These are phyloP conservation scores for Copidosoma aretas DNA, from an alignment of 2,888 invertebrate genomes.

Conservation along the genomic window DNA sequence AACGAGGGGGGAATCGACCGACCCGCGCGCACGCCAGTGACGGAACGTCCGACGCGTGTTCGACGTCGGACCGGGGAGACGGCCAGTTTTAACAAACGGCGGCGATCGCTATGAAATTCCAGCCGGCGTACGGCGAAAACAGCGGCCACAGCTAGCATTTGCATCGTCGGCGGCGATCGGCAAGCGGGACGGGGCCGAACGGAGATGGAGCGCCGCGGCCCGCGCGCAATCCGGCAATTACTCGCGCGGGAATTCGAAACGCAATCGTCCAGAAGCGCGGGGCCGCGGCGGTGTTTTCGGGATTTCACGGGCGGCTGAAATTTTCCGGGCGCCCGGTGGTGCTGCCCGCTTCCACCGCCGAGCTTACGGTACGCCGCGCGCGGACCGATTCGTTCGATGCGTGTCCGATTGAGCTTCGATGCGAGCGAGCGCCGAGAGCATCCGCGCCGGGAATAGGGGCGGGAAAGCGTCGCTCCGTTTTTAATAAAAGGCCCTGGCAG, in stretches of 20 bases:
- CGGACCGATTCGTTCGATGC: conserved; percentile 25
- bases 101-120: too few species aligned
- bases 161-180: too few species aligned
- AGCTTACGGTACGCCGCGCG: conserved; percentile 7
- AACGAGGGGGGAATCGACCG: too few species aligned
- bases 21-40: too few species aligned
- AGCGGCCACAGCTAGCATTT: too few species aligned
- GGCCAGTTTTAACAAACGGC: too few species aligned
- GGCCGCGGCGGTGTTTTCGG: conserved; percentile 24
- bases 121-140: too few species aligned
- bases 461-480: neutral
- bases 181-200: too few species aligned
- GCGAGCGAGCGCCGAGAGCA: conserved; percentile 2
- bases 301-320: conserved; percentile 27
- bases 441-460: neutral
- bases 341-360: neutral
- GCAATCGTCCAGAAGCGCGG: conserved; percentile 31
- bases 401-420: conserved; percentile 29
- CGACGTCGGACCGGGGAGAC: too few species aligned
- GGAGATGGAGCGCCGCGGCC: too few species aligned
- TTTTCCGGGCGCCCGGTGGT: neutral
- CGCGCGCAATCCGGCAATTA: conserved; percentile 30
- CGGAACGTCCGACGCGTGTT: too few species aligned
- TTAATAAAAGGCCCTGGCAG: too few species aligned
- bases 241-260: conserved; percentile 31